These are phyloP conservation scores for Zaprionus taronus DNA, from an alignment of 1,140 invertebrate genomes.

Conservation along the genomic window DNA sequence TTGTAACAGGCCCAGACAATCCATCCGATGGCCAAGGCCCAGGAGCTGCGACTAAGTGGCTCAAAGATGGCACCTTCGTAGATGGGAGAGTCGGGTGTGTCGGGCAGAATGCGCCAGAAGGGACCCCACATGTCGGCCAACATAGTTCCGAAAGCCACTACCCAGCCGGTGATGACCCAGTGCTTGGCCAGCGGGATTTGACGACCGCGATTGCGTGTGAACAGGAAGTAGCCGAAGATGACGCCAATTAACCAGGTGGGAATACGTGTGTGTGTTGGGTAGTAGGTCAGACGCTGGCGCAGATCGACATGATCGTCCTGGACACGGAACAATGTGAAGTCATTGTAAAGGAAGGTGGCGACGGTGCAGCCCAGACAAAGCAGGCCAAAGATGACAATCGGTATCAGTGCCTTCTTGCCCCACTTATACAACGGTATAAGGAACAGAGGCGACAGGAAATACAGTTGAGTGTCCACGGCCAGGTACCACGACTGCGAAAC, in stretches of 20 bases:
- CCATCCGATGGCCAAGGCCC: conserved; percentile 89
- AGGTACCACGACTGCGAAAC: conserved; percentile 96
- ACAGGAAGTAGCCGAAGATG: conserved; percentile 86
- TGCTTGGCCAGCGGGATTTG: conserved; percentile 70
- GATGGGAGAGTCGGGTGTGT: conserved; percentile 86
- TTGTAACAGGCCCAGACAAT: conserved; percentile 89
- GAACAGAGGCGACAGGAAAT: conserved; percentile 91
- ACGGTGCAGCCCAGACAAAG: conserved; percentile 87
- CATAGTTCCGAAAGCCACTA: conserved; percentile 85
- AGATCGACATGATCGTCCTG: conserved; percentile 81
- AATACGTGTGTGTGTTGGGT: conserved; percentile 84
- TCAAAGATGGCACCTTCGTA: conserved; percentile 88
- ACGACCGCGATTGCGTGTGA: conserved; percentile 74
- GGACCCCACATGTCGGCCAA: conserved; percentile 85
- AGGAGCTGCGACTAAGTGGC: conserved; percentile 87
- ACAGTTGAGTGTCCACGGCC: conserved; percentile 93
- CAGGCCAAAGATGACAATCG: conserved; percentile 86
- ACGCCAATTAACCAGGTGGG: conserved; percentile 87
- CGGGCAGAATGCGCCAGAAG: conserved; percentile 86
- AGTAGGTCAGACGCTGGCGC: conserved; percentile 77
- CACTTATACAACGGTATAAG: conserved; percentile 89
- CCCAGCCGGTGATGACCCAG: conserved; percentile 72
- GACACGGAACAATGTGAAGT: conserved; percentile 82
- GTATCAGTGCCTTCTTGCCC: conserved; percentile 86
- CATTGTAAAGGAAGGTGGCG: conserved; percentile 88